Percentiles rank a stretch among this genome's conserved stretches.
These are phyloP conservation scores for Oreochromis tanganicae DNA, from an alignment of 2,113 vertebrate species.

Conservation along the genomic window DNA sequence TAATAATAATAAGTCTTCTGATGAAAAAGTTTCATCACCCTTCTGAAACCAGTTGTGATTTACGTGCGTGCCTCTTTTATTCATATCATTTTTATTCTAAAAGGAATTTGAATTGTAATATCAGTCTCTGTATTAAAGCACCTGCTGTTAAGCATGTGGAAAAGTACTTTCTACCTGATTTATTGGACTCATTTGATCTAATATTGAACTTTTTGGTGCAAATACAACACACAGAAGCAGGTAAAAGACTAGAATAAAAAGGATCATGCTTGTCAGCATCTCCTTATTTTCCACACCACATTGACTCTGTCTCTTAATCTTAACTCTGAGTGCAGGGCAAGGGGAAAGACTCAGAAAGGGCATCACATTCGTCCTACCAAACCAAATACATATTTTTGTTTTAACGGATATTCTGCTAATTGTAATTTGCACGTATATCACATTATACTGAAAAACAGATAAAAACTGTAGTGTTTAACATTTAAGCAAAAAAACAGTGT, in stretches of 20 bases:
- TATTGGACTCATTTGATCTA: neutral
- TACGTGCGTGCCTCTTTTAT: neutral
- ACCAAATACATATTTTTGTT: neutral
- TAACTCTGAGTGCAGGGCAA: neutral
- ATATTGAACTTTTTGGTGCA: neutral
- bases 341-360: neutral
- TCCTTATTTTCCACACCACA: neutral
- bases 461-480: neutral
- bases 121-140: neutral
- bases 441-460: neutral
- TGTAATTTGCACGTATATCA: neutral
- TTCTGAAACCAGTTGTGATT: neutral
- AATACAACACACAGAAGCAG: neutral
- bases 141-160: neutral
- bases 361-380: neutral
- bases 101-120: neutral
- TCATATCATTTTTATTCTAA: neutral
- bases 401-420: neutral
- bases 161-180: neutral
- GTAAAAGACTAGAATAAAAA: neutral
- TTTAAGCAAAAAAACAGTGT: neutral
- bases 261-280: neutral
- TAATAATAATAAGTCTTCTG: neutral
- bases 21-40: neutral
- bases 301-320: neutral